Conservation (phyloP, 2,113 vertebrate genomes). For the Pristiophorus japonicus region DNA sequence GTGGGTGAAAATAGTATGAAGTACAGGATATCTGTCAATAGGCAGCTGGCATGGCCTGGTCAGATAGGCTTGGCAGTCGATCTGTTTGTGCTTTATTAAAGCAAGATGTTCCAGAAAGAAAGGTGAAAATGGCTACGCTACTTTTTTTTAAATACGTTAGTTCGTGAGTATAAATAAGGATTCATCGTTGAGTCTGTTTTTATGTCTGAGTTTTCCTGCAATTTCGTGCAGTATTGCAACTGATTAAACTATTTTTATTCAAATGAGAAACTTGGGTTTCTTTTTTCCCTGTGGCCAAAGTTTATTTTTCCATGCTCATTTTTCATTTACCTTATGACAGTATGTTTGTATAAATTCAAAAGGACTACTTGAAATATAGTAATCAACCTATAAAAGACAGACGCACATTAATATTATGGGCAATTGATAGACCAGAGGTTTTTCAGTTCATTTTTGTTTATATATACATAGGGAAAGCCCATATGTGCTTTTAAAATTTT, state of each 20-base stretch:
- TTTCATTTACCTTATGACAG: background rate
- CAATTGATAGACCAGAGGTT: background rate
- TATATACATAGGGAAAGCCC: no score
- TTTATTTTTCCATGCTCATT: background rate
- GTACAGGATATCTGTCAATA: background rate
- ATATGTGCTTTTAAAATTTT: no score
- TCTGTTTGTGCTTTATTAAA: slow-evolving; percentile 34
- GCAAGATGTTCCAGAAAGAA: slow-evolving; percentile 18
- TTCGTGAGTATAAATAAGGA: background rate
- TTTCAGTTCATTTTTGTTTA: background rate
- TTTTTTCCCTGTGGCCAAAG: background rate
- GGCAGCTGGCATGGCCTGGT: slow-evolving; percentile 32
- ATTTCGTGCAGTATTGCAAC: background rate
- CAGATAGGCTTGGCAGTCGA: slow-evolving; percentile 27
- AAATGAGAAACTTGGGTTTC: background rate
- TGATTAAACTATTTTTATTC: background rate
- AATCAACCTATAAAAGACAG: background rate
- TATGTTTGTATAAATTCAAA: background rate
- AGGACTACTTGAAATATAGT: slow-evolving; percentile 7
- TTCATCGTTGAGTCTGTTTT: background rate
- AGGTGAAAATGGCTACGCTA: background rate
- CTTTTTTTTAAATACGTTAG: background rate
- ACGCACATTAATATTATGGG: background rate
- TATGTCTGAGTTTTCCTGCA: background rate
- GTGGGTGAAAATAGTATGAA: slow-evolving; percentile 26